Base-by-base conservation (phyloP, 2,888 invertebrate species). In the Helicoverpa assulta region DNA sequence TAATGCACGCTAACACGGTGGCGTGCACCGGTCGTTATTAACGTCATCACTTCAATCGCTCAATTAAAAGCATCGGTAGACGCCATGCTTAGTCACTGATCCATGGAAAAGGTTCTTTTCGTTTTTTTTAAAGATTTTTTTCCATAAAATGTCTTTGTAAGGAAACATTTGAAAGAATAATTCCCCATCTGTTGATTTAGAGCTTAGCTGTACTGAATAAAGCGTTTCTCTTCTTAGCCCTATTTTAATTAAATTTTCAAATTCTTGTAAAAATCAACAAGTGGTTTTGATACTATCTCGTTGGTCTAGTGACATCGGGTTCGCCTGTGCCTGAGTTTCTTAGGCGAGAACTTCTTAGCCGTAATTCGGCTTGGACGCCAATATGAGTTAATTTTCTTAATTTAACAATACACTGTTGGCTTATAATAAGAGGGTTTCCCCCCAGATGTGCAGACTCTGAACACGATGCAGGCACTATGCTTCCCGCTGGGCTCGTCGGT, bases 381-480 rank as follows among this genome's bases (percentile, higher is more conserved):
- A 7, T 8, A 33, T 33, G 6, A 33, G 7, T 33, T n/a, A 19
- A 19, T 3, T 4, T 51, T 19, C 19, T 19, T 19, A 8, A 7
- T 52, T 16, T 26, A 50, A 18, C 10, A 19, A 7, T 67, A 54
- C 29, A 43, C 18, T 55, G 50, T n/a, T n/a, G 16, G 8, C 37
- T 55, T 55, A 55, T 43, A 8, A 14, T 53, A 8, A 16, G 14
- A 67, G 47, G 7, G 14, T 67, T 29, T 67, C 29, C 85, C 51
- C 14, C 7, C 96, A 96, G 97, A 97, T 92, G 98, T 99, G 79
- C 99, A 99, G 93, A 99, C 99, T 0, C 95, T 99, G 91, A 99
- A 99, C 95, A 99, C 99, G 71, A 98, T 99, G 97, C 99, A 99
- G 94, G 99, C 99, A 85, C 96, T 99, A 88, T 99, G 99, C 96